These are phyloP conservation scores for Planococcus citri DNA, from an alignment of 1,140 invertebrate species.

Conservation along the genomic window DNA sequence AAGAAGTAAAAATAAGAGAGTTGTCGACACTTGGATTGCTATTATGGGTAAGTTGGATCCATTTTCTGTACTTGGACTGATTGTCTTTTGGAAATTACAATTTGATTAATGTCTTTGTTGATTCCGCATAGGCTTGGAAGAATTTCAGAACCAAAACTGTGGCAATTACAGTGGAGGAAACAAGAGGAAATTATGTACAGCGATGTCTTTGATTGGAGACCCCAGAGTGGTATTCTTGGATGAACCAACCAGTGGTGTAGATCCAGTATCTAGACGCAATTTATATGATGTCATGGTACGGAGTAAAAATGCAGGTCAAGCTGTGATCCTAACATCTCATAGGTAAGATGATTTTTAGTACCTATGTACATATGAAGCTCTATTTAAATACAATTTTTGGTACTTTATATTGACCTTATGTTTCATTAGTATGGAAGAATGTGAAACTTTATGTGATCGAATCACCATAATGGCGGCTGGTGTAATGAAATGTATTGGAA, in stretches of 20 bases:
- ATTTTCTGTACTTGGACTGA: slow-evolving; percentile 35
- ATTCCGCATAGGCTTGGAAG: neutral
- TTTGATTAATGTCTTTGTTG: neutral
- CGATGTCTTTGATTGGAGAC: slow-evolving; percentile 79
- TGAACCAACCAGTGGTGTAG: slow-evolving; percentile 68
- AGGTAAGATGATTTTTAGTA: slow-evolving; percentile 25
- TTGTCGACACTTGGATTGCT: slow-evolving; percentile 40
- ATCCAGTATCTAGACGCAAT: slow-evolving; percentile 60
- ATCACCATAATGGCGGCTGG: slow-evolving; percentile 82
- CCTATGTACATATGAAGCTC: too few species aligned
- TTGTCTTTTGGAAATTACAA: neutral
- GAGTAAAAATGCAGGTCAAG: slow-evolving; percentile 36
- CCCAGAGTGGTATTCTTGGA: slow-evolving; percentile 78
- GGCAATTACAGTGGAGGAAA: slow-evolving; percentile 66
- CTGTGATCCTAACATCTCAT: slow-evolving; percentile 27
- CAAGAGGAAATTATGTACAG: slow-evolving; percentile 86
- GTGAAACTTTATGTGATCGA: slow-evolving; percentile 72
- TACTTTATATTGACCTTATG: too few species aligned
- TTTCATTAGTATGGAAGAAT: slow-evolving; percentile 38
- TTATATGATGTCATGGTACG: slow-evolving; percentile 61
- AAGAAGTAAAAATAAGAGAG: slow-evolving; percentile 38
- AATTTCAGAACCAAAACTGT: slow-evolving; percentile 24
- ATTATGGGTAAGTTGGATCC: slow-evolving; percentile 38
- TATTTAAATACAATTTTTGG: too few species aligned
- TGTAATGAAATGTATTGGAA: slow-evolving; percentile 38